phyloP scores from a whole-genome alignment of 2,113 vertebrate species.

The Chrysochloris asiatica region DNA sequence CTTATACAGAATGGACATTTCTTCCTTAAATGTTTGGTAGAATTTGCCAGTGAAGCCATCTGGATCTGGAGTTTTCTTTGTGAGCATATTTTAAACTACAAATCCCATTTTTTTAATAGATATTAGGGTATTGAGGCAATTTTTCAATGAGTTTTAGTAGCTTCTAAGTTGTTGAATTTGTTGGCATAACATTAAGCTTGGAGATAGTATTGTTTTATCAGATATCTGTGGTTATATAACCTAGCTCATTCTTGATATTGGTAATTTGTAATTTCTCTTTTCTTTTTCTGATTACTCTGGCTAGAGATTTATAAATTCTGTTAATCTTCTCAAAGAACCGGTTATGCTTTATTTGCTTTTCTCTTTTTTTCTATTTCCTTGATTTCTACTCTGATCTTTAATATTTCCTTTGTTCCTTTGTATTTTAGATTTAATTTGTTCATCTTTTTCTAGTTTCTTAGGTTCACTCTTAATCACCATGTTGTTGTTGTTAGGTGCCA shows the following conservation, averaged over 20 bases:
- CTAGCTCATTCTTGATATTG: background rate
- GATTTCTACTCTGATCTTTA: too few relatives aligned
- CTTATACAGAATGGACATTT: background rate
- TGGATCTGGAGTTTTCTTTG: background rate
- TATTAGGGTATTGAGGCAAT: background rate
- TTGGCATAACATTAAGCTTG: background rate
- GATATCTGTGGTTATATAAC: background rate
- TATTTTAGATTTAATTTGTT: too few relatives aligned
- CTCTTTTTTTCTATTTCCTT: too few relatives aligned
- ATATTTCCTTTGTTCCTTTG: too few relatives aligned
- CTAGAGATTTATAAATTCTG: background rate
- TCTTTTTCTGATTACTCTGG: background rate
- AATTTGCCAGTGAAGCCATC: too few relatives aligned
- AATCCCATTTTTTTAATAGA: background rate
- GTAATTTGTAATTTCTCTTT: background rate
- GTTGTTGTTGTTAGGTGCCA: too few relatives aligned
- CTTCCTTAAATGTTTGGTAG: background rate
- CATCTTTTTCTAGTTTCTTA: too few relatives aligned
- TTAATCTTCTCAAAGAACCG: too few relatives aligned
- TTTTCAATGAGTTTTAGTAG: background rate
- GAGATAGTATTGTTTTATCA: background rate
- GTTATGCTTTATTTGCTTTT: too few relatives aligned
- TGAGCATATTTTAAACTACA: background rate
- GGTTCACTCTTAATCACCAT: too few relatives aligned
- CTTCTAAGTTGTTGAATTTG: background rate